Evolutionary conservation across 2,888 invertebrate genomes (phyloP).

Genomic region (Acholoe squamosa): DNA sequence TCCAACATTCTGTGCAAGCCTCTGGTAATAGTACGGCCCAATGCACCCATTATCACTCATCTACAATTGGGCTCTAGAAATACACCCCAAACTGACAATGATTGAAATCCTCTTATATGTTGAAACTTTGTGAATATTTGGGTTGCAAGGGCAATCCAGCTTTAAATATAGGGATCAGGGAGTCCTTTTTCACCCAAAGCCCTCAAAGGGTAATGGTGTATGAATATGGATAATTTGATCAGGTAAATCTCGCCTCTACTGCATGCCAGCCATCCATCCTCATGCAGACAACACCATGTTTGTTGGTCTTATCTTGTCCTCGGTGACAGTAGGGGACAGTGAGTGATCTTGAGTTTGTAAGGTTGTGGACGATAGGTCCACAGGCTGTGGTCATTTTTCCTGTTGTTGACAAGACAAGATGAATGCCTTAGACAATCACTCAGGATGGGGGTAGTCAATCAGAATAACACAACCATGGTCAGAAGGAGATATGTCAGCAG

Average conservation of each 20-base stretch:
- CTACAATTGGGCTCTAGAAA: no score
- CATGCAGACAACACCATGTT: neutral
- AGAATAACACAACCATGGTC: neutral
- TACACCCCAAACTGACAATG: no score
- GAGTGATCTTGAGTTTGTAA: neutral
- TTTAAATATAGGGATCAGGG: no score
- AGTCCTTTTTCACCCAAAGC: no score
- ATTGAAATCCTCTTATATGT: no score
- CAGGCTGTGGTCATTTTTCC: constrained; percentile 30
- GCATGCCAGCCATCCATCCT: neutral
- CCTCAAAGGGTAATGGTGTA: no score
- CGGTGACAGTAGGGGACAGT: constrained; percentile 18
- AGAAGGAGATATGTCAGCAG: constrained; percentile 22
- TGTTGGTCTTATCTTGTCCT: constrained; percentile 14
- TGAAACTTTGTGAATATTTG: no score
- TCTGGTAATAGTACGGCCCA: constrained; percentile 28
- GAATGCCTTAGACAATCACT: constrained; percentile 13
- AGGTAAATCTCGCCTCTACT: neutral
- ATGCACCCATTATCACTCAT: constrained; percentile 1
- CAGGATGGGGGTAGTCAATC: no score
- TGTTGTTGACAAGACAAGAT: constrained; percentile 52
- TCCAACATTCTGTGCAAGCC: constrained; percentile 13
- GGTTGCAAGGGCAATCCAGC: no score
- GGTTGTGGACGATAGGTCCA: neutral
- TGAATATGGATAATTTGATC: no score